phyloP scores from a whole-genome alignment of 2,113 vertebrate genomes.

The Hippocampus comes region DNA sequence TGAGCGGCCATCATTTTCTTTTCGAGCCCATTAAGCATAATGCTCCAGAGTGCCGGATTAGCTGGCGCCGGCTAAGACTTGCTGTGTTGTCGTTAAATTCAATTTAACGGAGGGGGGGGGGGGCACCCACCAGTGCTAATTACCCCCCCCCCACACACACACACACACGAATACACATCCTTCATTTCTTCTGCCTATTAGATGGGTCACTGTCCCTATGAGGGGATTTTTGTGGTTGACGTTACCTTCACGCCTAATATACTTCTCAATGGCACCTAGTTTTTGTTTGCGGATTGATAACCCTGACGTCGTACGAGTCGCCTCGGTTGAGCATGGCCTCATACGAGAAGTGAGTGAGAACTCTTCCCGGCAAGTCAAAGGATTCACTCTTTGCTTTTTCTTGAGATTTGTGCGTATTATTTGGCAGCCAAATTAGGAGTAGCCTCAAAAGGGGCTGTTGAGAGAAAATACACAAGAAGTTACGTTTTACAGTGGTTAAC shows the following conservation, averaged over 20 bases:
- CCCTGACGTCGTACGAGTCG: neutral
- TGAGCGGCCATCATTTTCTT: constrained; percentile 76
- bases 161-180: neutral
- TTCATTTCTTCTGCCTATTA: constrained; percentile 29
- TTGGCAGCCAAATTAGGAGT: too few species aligned
- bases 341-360: neutral
- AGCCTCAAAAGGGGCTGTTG: too few species aligned
- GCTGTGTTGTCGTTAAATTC: constrained; percentile 75
- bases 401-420: too few species aligned
- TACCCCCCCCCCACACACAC: constrained; percentile 25
- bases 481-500: neutral
- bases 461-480: too few species aligned
- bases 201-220: constrained; percentile 31
- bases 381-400: neutral
- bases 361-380: neutral
- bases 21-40: constrained; percentile 76
- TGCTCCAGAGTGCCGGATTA: constrained; percentile 70
- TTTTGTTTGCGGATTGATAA: neutral
- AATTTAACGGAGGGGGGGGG: constrained; percentile 62
- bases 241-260: constrained; percentile 1
- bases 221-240: constrained; percentile 10
- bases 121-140: constrained; percentile 68
- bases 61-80: constrained; percentile 64
- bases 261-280: neutral
- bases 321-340: neutral